Conservation (phyloP, 92 coral and sea anemone genomes). For the Zoanthus solanderi region DNA sequence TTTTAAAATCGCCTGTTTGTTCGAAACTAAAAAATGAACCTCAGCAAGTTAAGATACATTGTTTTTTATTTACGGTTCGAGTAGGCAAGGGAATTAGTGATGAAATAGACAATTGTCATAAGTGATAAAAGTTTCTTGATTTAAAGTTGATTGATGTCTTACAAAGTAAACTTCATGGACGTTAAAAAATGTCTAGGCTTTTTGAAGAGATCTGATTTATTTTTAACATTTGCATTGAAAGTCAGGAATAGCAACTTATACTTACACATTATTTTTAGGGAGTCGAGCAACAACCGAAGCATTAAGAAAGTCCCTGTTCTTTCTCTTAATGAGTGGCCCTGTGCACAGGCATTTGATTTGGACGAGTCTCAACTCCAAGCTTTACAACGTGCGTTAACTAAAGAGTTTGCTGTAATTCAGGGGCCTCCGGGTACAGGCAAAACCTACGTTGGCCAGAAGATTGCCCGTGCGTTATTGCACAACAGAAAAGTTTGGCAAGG, state of each 20-base stretch:
- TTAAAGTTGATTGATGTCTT: too few relatives aligned
- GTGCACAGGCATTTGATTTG: slow-evolving; percentile 77
- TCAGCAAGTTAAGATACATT: too few relatives aligned
- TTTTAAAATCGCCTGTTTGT: too few relatives aligned
- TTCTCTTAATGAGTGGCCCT: slow-evolving; percentile 77
- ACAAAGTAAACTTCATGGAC: too few relatives aligned
- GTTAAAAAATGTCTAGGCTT: too few relatives aligned
- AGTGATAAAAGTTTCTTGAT: too few relatives aligned
- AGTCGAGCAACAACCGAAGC: slow-evolving; percentile 3
- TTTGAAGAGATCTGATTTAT: too few relatives aligned
- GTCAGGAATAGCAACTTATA: neutral
- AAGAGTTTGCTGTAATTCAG: slow-evolving; percentile 86
- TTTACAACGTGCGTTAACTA: slow-evolving; percentile 84
- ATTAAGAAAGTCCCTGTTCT: slow-evolving; percentile 44
- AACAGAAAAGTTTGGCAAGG: slow-evolving; percentile 68
- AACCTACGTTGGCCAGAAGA: slow-evolving; percentile 91
- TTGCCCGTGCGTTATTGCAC: slow-evolving; percentile 77
- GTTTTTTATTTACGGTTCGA: too few relatives aligned
- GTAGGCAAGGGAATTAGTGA: too few relatives aligned
- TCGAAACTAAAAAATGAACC: too few relatives aligned
- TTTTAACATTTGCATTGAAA: too few relatives aligned
- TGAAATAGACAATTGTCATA: too few relatives aligned
- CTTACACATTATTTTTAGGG: neutral
- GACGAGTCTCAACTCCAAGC: slow-evolving; percentile 91
- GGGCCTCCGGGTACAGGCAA: slow-evolving; percentile 99